Evolutionary conservation across 2,888 invertebrate genomes (phyloP).

Genomic region (Ophonus ardosiacus): DNA sequence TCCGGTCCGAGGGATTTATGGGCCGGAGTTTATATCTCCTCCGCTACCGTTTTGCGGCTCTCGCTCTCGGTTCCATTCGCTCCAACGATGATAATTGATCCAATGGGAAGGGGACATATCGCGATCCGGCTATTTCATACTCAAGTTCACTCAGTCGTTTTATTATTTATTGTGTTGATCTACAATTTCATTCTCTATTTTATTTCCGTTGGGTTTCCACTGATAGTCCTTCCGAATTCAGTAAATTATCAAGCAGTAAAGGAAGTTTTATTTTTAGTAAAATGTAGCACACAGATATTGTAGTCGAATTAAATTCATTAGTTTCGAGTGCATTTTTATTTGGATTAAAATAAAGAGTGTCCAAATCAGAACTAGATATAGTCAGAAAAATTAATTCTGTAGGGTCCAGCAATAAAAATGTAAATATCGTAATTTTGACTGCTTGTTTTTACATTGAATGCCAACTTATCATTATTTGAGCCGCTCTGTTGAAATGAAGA

Average conservation of each 20-base stretch:
- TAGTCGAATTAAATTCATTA: no score
- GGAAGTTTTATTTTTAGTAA: background rate
- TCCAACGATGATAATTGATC: constrained; percentile 41
- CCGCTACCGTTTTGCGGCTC: background rate
- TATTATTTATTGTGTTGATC: background rate
- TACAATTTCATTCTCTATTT: background rate
- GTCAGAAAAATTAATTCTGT: no score
- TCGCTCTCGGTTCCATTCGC: background rate
- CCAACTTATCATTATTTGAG: no score
- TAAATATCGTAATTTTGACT: no score
- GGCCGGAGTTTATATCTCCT: constrained; percentile 33
- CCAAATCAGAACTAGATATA: no score
- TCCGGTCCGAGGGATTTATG: constrained; percentile 40
- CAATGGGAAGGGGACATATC: background rate
- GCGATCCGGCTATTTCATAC: background rate
- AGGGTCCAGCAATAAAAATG: no score
- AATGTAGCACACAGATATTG: background rate
- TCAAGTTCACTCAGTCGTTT: background rate
- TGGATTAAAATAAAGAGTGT: no score
- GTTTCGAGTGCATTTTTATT: no score
- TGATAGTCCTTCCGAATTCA: background rate
- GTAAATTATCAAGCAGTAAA: background rate
- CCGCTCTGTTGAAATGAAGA: no score
- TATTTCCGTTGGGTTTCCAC: background rate
- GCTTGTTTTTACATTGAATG: no score